Percentiles rank a stretch among this genome's conserved stretches.
Conservation (phyloP, 37 sponge, comb jelly and placozoan genomes). For the Aplysina aerophoba region DNA sequence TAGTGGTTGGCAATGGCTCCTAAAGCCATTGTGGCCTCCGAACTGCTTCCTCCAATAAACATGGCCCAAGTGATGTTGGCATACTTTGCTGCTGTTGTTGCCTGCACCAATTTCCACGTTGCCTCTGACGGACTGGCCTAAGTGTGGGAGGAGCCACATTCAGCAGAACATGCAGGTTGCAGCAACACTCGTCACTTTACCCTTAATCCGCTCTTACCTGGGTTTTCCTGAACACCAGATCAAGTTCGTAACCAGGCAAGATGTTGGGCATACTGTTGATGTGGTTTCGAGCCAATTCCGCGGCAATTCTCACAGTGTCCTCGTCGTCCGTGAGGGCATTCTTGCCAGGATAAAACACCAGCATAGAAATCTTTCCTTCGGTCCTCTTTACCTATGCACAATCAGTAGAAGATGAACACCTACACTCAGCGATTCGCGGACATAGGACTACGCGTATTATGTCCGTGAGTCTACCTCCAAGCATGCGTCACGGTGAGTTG, state of each 20-base stretch:
- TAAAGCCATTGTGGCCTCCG: constrained; percentile 57
- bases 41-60: constrained; percentile 76
- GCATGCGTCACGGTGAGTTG: no score
- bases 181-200: no score
- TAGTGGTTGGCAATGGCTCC: constrained; percentile 59
- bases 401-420: no score
- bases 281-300: neutral
- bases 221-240: constrained; percentile 7
- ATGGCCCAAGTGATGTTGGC: constrained; percentile 33
- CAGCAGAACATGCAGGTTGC: no score
- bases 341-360: constrained; percentile 14
- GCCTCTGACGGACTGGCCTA: constrained; percentile 75
- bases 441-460: no score
- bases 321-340: neutral
- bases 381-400: no score
- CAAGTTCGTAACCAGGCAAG: neutral
- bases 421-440: no score
- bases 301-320: neutral
- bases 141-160: neutral
- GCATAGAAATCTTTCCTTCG: neutral
- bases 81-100: constrained; percentile 12
- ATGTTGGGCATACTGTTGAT: constrained; percentile 3
- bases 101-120: constrained; percentile 69
- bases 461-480: no score
- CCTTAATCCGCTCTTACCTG: neutral